Base-by-base conservation (phyloP, 1,140 invertebrate species). In the Bicyclus anynana region DNA sequence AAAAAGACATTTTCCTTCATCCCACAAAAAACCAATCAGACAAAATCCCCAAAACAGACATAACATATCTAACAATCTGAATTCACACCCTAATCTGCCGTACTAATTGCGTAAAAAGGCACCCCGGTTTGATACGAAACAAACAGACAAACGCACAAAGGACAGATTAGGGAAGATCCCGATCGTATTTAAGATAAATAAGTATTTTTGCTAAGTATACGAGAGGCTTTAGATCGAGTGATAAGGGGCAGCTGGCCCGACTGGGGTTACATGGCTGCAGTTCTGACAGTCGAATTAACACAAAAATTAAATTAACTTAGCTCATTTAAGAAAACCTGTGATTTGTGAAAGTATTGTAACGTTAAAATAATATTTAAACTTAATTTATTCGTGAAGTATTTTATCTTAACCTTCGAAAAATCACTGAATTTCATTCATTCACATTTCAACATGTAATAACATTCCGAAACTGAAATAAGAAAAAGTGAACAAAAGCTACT, bases 151-250 rank as follows among this genome's bases (percentile, higher is more conserved):
- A 57, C 53, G 68, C 68, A 85, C 79, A 86, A 86, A 78, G 65
- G 65, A 62, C 77, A 84, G 84, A 87, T 87, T 84, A 87, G 79
- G 65, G 80, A 78, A 74, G 74, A 82, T 77, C 72, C 67, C 56
- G 84, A 87, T 87, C 81, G 82, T 77, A 84, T 84, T 87, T 87
- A 76, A 84, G 84, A 87, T 87, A 84, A 86, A 75, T 80, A 72
- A 75, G 74, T 78, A 80, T 79, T 81, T 81, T 79, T 69, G 74
- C 75, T 80, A 79, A 83, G 76, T 83, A 72, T 74, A 69, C 64
- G 67, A 29, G 55, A 54, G 71, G 81, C 73, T 87, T 87, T 72
- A 84, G 82, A 85, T 84, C 60, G 61, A 29, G 20, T 50, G 83
- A 87, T 87, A 84, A 73, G 47, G 65, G 76, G 63, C 84, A 84